Evolutionary conservation across 2,113 vertebrate species (phyloP), one percentile per base, ranked within the genome.

Genomic region (Holacanthus passer): DNA sequence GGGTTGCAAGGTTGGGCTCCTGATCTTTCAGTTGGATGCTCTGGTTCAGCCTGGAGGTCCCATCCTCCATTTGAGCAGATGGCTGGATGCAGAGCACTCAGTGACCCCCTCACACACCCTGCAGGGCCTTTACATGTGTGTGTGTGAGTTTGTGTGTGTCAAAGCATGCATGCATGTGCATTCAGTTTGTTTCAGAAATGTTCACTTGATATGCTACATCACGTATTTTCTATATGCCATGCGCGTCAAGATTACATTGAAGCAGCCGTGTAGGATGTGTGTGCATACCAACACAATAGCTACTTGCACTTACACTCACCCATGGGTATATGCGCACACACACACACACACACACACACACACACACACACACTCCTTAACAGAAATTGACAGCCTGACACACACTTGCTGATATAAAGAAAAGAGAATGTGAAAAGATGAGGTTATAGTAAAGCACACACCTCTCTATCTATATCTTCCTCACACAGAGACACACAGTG

Each of bases 201-300:
- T 39, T 43, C 39, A 52, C 55, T 35, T 74, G 4, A 66, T 72
- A 63, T 71, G 16, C 59, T 29, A 66, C 77, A 65, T 80, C 32
- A 39, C 71, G 27, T 56, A 19, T 73, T 70, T 63, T 75, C 59
- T 94, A 94, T 93, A 94, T 80, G 94, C 94, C 94, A 96, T 94
- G 93, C 91, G 93, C 95, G 92, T 94, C 96, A 84, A 94, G 96
- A 97, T 96, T 94, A 94, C 94, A 95, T 94, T 95, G 96, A 96
- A 95, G 91, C 94, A 94, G 17, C 94, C 95, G 95, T 87, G 88
- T 92, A 95, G 94, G 95, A 96, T 94, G 94, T 96, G 94, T 94
- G 94, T 94, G 94, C 94, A 96, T 95, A 73, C 62, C 63, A 53
- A 43, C 70, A 79, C 87, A 90, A 73, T 82, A 88, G 74, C 72